Evolutionary conservation across 2,888 invertebrate species (phyloP), one percentile per base, ranked within the genome.

Genomic region (Luperina testacea): DNA sequence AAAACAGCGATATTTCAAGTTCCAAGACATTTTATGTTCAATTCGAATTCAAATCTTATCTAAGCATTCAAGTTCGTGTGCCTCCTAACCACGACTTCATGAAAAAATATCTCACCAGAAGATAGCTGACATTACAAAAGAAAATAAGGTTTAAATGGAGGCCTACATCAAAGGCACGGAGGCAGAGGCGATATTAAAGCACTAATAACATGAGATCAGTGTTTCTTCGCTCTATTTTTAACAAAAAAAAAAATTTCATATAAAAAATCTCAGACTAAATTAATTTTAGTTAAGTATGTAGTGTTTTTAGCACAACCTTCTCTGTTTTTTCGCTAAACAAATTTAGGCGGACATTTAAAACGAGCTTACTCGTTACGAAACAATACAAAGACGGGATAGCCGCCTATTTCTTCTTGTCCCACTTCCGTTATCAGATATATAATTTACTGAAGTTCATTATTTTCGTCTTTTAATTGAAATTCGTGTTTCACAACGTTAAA

Each of bases 381-480:
- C 51, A 81, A 72, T 45, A 80, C 57, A 80, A 80, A 51, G 45
- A 38, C 63, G 57, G 63, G 24, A 65, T 20, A 51, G 15, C 57
- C 42, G 57, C 57, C 51, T 51, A 70, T 72, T 79, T 72, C 61
- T 24, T 27, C 61, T 59, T 68, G n/a, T 24, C 72, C 53, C 57
- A 51, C 32, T 81, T 84, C 84, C 84, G 48, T 53, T 63, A 59
- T 27, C 48, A 80, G 42, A 84, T 84, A 59, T 64, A 72, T 64
- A 59, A 84, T 84, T 81, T 63, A 79, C 67, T 68, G 42, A 13
- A 48, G 42, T 67, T 13, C 38, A 68, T 64, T 72, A 68, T 45
- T 79, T 78, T 68, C 7, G 48, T 72, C 20, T 51, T 78, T 59
- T 63, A 80, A 63, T 81, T 71, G 42, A 72, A 68, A 72, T n/a